Percentiles rank a stretch among this genome's conserved stretches.
Conservation (phyloP, 2,797 vertebrate genomes). For the Acanthopagrus latus region DNA sequence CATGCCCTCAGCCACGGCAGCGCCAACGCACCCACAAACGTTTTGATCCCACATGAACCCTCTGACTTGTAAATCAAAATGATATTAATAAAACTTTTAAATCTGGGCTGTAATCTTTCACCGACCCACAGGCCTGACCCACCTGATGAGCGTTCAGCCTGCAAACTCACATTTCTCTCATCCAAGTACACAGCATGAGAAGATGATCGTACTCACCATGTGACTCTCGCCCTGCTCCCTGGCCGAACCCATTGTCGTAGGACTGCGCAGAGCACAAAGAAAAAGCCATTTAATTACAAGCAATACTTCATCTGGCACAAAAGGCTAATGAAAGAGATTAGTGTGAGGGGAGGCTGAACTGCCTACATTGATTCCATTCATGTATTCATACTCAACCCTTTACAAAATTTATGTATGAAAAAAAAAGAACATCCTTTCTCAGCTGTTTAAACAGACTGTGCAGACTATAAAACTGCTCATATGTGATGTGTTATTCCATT, state of each 20-base stretch:
- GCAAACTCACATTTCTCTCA: slow-evolving; percentile 1
- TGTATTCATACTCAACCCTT: neutral
- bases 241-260: slow-evolving; percentile 96
- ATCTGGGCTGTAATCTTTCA: neutral
- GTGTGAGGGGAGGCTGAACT: neutral
- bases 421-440: neutral
- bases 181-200: neutral
- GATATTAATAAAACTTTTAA: neutral
- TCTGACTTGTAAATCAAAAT: neutral
- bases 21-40: slow-evolving; percentile 6
- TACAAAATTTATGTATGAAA: too few species aligned
- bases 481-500: too few species aligned
- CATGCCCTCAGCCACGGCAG: slow-evolving; percentile 21
- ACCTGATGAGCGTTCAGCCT: neutral
- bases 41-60: slow-evolving; percentile 29
- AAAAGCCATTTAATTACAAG: slow-evolving; percentile 25
- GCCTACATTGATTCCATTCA: neutral
- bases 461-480: too few species aligned
- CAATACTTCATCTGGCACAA: neutral
- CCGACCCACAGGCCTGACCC: neutral
- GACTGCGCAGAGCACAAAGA: slow-evolving; percentile 86
- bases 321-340: neutral
- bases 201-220: slow-evolving; percentile 90
- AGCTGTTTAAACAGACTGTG: too few species aligned
- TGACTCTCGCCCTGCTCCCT: slow-evolving; percentile 96